These are phyloP conservation scores for Charadrius vociferus DNA, from an alignment of 2,113 vertebrate species.

Conservation along the genomic window DNA sequence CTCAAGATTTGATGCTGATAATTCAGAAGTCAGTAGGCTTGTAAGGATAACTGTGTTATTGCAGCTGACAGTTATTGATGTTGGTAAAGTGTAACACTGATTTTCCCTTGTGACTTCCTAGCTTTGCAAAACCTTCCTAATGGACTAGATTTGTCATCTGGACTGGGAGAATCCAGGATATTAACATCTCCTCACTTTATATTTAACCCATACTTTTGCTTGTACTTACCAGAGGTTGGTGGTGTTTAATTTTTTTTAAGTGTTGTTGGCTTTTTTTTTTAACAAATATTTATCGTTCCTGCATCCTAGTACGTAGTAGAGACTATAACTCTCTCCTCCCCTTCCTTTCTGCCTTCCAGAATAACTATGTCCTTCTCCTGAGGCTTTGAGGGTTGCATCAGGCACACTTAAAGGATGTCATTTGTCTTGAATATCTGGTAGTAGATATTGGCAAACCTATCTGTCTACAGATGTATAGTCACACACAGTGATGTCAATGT, in stretches of 20 bases:
- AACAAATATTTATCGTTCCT: not conserved
- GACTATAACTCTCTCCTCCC: not conserved
- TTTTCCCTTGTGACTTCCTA: not conserved
- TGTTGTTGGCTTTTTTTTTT: not conserved
- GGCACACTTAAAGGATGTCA: not conserved
- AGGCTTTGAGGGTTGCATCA: not conserved
- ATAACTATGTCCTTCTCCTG: not conserved
- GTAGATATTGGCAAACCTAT: not conserved
- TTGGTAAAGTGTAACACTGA: not conserved
- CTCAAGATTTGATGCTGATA: not conserved
- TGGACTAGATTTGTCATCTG: not conserved
- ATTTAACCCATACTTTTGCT: not conserved
- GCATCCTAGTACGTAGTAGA: fast-evolving
- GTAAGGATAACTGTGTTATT: not conserved
- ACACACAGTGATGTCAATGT: fast-evolving
- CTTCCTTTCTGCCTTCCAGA: not conserved
- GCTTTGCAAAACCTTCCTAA: not conserved
- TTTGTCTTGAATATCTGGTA: not conserved
- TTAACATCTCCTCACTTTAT: not conserved
- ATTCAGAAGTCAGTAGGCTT: not conserved
- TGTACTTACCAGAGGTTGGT: not conserved
- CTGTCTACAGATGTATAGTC: fast-evolving
- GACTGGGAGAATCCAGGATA: not conserved
- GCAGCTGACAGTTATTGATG: not conserved
- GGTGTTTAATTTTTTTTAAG: not conserved